Base-by-base conservation (phyloP, 2,888 invertebrate species). In the Lasioglossum zephyrum region DNA sequence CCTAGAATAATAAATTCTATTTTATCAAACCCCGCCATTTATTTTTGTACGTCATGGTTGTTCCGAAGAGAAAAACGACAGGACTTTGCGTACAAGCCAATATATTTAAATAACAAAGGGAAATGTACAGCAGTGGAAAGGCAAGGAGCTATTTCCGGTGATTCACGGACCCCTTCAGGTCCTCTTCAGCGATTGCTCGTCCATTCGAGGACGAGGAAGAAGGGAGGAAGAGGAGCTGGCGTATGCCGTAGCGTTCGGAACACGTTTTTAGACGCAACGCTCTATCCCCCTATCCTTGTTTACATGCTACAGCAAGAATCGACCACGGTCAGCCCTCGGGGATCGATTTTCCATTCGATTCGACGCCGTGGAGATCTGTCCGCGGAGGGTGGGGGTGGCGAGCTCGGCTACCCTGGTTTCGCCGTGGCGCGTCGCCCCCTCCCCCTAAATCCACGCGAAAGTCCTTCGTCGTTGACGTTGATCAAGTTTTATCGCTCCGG, bases 401-500 rank as follows among this genome's bases (percentile, higher is more conserved):
- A 69, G 66, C 53, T 82, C 57, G 36, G 72, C 69, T 31, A 57
- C 41, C 22, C 44, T 41, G 79, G 84, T 84, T 77, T 22, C 81
- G 79, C 66, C 57, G 39, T 53, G 49, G 63, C 73, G 73, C 53
- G 53, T 60, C 75, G 18, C 60, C 0, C 13, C 60, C 63, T 47
- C 53, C 8, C 69, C 69, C 76, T 82, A 82, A 86, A 82, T 86
- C 78, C 53, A 44, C 79, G 72, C 39, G 44, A 41, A 66, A 70
- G 44, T 77, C 81, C 26, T 70, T 74, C 47, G 60, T 81, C 77
- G 80, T 69, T 70, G 86, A 82, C 79, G 82, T 75, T 84, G 82
- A 88, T 88, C 78, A 83, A 83, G 78, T 81, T 83, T 89, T 81
- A 81, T 82, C 49, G 81, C n/a, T n/a, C 75, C 31, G 36, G 44